Base-by-base conservation (phyloP, 35 echinoderm and acorn worm genomes). In the Amphiura filiformis region DNA sequence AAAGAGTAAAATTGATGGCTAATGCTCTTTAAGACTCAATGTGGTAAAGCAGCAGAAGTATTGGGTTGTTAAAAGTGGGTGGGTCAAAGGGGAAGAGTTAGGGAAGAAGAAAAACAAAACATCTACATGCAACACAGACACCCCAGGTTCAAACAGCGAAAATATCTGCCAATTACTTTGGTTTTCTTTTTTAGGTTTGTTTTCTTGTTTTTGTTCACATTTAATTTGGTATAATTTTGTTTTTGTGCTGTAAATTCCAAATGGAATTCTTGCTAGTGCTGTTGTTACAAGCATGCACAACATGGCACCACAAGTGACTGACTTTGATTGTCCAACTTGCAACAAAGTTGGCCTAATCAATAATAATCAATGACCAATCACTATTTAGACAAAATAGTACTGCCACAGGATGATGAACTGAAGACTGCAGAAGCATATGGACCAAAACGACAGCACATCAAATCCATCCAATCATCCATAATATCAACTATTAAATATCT, bases 141-240 rank as follows among this genome's bases (percentile, higher is more conserved):
- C 28, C 61, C 61, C 61, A n/a, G 61, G 61, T 70, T 70, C 61
- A 70, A 70, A 70, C 61, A 70, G 61, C 61, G 61, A 70, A 70
- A 15, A 70, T 70, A 70, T 70, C 61, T 70, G 61, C 61, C 61
- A 70, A 26, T 26, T 52, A 11, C 7, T 52, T 52, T 52, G 7
- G 7, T 52, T 52, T 52, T 52, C 20, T 52, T 52, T 20, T 70
- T 70, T n/a, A 70, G 28, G 28, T 70, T 15, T n/a, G 26, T 11
- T 52, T 52, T 11, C 15, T 26, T 70, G 2, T 70, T 11, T 18
- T 18, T 70, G 61, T 13, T n/a, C 1, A 70, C 26, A 30, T 11
- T 26, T 70, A 52, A 7, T 52, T 11, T 52, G 44, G 20, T 70
- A 30, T 70, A 70, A n/a, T 70, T 5, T 70, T 26, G 17, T 26